Evolutionary conservation across 2,797 vertebrate species (phyloP).

Genomic region (Phrynocephalus vlangalii): DNA sequence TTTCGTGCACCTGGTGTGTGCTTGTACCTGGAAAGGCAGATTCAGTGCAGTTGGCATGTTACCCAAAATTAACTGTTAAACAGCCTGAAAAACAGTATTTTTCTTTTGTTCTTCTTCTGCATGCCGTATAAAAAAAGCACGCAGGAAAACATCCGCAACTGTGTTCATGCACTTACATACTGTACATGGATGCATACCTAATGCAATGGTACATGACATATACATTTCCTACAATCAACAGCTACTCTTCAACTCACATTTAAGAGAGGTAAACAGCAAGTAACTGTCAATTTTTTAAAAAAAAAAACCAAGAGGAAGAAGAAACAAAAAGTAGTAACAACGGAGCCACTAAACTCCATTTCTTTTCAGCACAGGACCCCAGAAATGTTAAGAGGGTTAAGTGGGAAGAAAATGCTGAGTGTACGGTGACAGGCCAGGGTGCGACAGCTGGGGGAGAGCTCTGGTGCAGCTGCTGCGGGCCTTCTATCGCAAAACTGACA

Average conservation of each 20-base stretch:
- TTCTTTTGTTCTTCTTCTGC: neutral
- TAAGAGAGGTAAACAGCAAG: slow-evolving; percentile 3
- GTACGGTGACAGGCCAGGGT: slow-evolving; percentile 76
- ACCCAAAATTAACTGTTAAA: slow-evolving; percentile 5
- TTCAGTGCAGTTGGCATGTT: rapidly evolving
- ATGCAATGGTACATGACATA: neutral
- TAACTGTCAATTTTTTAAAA: slow-evolving; percentile 46
- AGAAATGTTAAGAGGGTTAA: slow-evolving; percentile 70
- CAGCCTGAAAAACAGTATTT: neutral
- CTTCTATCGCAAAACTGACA: slow-evolving; percentile 67
- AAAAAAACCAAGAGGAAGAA: slow-evolving; percentile 24
- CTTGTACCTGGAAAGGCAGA: rapidly evolving
- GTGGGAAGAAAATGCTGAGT: slow-evolving; percentile 76
- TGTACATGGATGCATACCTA: too few species aligned
- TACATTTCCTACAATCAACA: slow-evolving; percentile 2
- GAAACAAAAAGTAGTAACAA: slow-evolving; percentile 1
- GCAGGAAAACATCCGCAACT: neutral
- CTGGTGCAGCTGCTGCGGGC: slow-evolving; percentile 79
- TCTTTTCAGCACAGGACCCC: slow-evolving; percentile 67
- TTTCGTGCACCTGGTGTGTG: slow-evolving; percentile 51
- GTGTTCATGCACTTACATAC: neutral
- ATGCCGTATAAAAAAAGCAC: slow-evolving; percentile 6
- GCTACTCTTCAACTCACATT: neutral
- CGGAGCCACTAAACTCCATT: slow-evolving; percentile 57
- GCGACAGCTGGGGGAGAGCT: slow-evolving; percentile 82